phyloP scores from a whole-genome alignment of 2,797 vertebrate species.

The Echiichthys vipera region DNA sequence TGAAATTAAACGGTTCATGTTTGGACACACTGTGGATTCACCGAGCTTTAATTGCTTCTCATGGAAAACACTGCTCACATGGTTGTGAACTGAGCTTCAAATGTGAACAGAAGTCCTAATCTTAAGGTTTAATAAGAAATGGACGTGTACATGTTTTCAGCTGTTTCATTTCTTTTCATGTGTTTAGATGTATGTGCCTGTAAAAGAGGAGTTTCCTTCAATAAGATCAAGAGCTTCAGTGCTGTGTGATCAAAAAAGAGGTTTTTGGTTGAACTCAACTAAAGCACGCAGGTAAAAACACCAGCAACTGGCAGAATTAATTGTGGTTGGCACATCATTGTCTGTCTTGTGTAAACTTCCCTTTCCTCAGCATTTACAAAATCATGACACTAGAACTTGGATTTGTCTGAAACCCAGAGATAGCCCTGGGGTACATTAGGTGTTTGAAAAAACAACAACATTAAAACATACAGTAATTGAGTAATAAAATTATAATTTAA shows the following conservation, averaged over 20 bases:
- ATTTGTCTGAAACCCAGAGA: background rate
- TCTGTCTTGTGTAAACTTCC: background rate
- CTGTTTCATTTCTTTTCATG: background rate
- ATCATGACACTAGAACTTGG: background rate
- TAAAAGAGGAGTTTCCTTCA: background rate
- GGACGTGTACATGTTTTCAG: background rate
- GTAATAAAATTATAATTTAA: constrained; percentile 1
- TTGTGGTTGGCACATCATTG: background rate
- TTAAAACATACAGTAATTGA: too few species aligned
- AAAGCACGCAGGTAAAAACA: background rate
- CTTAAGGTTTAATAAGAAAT: background rate
- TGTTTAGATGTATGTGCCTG: background rate
- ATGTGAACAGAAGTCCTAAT: background rate
- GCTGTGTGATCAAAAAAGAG: background rate
- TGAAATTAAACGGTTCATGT: background rate
- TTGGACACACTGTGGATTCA: background rate
- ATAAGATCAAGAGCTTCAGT: background rate
- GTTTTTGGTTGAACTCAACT: background rate
- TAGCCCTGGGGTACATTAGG: background rate
- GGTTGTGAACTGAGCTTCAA: background rate
- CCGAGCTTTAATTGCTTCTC: constrained; percentile 2
- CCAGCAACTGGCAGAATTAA: background rate
- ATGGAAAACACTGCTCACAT: background rate
- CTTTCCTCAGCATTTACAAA: background rate
- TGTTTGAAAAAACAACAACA: too few species aligned